Conservation (phyloP, 2,797 vertebrate species). For the Sebastes diploproa region DNA sequence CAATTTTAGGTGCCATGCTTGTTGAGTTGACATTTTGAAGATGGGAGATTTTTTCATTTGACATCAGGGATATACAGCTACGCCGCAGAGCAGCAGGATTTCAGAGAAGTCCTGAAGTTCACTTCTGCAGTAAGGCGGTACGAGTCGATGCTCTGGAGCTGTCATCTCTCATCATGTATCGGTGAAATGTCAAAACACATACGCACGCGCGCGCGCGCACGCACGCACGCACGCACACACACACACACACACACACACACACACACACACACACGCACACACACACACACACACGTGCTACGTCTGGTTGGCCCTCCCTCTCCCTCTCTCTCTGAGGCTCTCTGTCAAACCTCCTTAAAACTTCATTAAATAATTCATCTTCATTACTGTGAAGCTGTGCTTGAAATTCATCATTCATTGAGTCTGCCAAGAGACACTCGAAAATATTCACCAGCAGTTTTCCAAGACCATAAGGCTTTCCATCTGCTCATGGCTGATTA, state of each 20-base stretch:
- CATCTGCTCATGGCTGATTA: constrained; percentile 27
- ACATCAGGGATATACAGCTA: not conserved
- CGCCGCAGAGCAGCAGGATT: not conserved
- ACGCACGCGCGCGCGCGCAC: not conserved
- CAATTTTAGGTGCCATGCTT: not conserved
- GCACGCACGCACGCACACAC: fast-evolving
- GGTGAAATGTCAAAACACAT: constrained; percentile 25
- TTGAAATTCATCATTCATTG: constrained; percentile 42
- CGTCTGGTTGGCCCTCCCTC: not conserved
- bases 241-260: not conserved
- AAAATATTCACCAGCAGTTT: constrained; percentile 36
- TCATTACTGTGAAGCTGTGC: constrained; percentile 2
- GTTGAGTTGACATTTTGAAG: not conserved
- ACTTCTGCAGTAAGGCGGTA: not conserved
- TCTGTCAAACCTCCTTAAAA: constrained; percentile 31
- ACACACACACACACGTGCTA: fast-evolving
- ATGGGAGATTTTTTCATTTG: not conserved
- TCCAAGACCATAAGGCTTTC: constrained; percentile 26
- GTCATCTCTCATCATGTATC: constrained; percentile 20
- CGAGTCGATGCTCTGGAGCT: not conserved
- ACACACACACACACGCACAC: not conserved
- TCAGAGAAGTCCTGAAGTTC: not conserved
- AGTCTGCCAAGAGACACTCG: not conserved
- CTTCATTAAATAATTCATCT: constrained; percentile 47
- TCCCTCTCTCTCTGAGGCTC: not conserved